Evolutionary conservation across 2,888 invertebrate genomes (phyloP).

Genomic region (Cecidostiba fungosa): DNA sequence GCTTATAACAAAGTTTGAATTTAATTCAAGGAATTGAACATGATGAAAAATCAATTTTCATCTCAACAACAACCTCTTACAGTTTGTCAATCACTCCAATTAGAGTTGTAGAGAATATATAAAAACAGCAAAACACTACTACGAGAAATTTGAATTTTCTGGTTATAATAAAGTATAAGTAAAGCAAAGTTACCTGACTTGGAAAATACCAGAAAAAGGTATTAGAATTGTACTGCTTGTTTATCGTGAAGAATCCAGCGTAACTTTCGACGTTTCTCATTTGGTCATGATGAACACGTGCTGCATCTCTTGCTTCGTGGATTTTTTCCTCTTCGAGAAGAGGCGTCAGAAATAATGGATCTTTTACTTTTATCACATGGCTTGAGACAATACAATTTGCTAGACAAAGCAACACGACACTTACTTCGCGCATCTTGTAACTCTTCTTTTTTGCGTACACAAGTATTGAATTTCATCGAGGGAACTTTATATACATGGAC

Average conservation of each 20-base stretch:
- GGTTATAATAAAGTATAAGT: too few species aligned
- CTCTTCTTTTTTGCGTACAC: background rate
- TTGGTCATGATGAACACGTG: constrained; percentile 81
- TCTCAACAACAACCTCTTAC: too few species aligned
- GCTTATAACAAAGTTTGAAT: too few species aligned
- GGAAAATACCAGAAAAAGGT: constrained; percentile 73
- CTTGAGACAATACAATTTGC: background rate
- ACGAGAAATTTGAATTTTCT: too few species aligned
- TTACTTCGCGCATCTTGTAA: background rate
- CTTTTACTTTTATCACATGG: background rate
- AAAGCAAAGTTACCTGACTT: too few species aligned
- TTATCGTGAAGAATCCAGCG: constrained; percentile 88
- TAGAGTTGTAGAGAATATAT: too few species aligned
- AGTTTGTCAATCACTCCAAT: too few species aligned
- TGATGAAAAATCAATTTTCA: too few species aligned
- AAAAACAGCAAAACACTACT: too few species aligned
- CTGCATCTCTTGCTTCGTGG: constrained; percentile 83
- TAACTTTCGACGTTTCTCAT: constrained; percentile 83
- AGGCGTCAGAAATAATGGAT: constrained; percentile 82
- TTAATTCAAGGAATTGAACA: too few species aligned
- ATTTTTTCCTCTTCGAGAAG: constrained; percentile 87
- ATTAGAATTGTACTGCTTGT: background rate
- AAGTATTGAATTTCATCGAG: too few species aligned
- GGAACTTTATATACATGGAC: too few species aligned
- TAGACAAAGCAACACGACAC: background rate